Conservation (phyloP, 2,113 vertebrate species). For the Alces alces region DNA sequence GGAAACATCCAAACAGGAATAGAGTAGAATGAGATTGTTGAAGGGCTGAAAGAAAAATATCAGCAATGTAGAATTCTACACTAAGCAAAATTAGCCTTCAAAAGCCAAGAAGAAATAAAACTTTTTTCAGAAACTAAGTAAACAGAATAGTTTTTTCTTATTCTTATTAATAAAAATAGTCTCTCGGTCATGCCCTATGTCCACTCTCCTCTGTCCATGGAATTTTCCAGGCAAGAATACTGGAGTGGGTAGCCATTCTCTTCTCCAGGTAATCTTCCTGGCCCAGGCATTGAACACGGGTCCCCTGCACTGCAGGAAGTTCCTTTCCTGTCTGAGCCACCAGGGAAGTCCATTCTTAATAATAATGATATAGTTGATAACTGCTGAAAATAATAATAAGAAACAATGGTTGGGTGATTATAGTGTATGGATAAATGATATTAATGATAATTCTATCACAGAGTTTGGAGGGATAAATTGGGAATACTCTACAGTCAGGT, state of each 20-base stretch:
- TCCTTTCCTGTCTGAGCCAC: neutral
- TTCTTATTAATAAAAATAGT: neutral
- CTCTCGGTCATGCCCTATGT: neutral
- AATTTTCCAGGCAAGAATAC: neutral
- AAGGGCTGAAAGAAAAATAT: neutral
- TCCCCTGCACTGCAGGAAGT: neutral
- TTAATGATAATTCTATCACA: neutral
- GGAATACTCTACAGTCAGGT: neutral
- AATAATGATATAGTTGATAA: neutral
- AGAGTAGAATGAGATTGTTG: neutral
- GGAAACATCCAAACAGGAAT: neutral
- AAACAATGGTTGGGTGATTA: neutral
- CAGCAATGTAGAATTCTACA: neutral
- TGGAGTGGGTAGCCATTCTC: neutral
- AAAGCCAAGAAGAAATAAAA: neutral
- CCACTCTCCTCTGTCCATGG: neutral
- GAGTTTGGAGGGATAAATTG: neutral
- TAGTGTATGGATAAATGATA: neutral
- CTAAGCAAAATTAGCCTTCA: neutral
- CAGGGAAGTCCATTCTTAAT: neutral
- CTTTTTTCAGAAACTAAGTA: neutral
- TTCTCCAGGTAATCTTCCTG: neutral
- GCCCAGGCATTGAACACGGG: neutral
- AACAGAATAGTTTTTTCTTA: neutral
- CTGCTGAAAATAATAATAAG: neutral